phyloP scores from a whole-genome alignment of 2,113 vertebrate genomes.

The Sigmodon hispidus region DNA sequence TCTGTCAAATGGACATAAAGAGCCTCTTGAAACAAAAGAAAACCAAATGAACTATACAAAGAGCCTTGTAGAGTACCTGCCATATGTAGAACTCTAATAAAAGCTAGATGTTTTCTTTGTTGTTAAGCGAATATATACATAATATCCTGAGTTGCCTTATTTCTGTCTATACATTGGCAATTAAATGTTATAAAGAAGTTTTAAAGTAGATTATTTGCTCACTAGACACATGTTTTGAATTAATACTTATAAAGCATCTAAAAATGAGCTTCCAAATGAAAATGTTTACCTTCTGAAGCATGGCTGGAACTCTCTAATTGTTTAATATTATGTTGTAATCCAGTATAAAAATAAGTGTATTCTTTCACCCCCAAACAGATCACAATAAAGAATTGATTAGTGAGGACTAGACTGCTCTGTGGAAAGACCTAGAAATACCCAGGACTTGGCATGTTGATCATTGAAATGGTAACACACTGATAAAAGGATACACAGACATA shows the following conservation, averaged over 20 bases:
- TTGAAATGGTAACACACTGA: neutral
- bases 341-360: neutral
- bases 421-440: neutral
- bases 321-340: neutral
- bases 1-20: neutral
- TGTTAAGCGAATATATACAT: slow-evolving; percentile 23
- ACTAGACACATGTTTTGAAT: slow-evolving; percentile 18
- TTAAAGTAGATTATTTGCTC: slow-evolving; percentile 15
- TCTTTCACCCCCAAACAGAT: neutral
- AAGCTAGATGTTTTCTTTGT: neutral
- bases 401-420: neutral
- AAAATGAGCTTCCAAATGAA: slow-evolving; percentile 23
- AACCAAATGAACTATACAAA: neutral
- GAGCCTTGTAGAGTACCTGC: neutral
- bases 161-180: slow-evolving; percentile 44
- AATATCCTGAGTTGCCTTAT: neutral
- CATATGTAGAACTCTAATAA: neutral
- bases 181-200: neutral
- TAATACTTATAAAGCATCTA: neutral
- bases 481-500: neutral
- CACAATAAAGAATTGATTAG: neutral
- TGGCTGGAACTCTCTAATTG: neutral
- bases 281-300: slow-evolving; percentile 15
- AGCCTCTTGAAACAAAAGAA: neutral
- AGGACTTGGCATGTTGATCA: neutral